Base-by-base conservation (phyloP, 2,113 vertebrate genomes). In the Spheniscus mendiculus region DNA sequence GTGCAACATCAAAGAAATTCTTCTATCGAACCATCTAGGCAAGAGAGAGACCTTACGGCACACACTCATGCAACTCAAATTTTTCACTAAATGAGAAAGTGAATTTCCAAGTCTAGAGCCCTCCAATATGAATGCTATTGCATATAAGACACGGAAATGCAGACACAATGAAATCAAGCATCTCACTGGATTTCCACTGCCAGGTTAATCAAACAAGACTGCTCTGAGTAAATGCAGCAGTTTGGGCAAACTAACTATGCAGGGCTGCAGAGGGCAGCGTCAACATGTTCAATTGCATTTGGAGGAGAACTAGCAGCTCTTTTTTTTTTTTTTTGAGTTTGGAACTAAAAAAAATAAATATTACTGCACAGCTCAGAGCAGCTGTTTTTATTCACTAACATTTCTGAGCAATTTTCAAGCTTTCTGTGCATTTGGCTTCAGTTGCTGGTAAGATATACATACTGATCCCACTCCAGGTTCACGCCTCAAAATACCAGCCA, bases 1-100 rank as follows among this genome's bases (percentile, higher is more conserved):
- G 18, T 45, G 15, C 25, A 66, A 36, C 13, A 52, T 20, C 10
- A 32, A 59, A 88, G 4, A 80, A 79, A 79, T 58, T 67, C 11
- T 74, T 47, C 30, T 82, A 3, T 26, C 30, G 38, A 63, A 74
- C 45, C 18, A 36, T 8, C 56, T 47, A 78, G 23, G 25, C 29
- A 82, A 87, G 38, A 74, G 19, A 29, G 10, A 62, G 38, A 62
- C n/a, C 59, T 84, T 29, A n/a, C 23, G 87, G 55, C 26, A 65
- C 11, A 27, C 12, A 47, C 36, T 61, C 21, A 13, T 0, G 1
- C 36, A 62, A 42, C 4, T 7, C 0, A 1, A 5, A 11, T 71
- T 80, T 65, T 81, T 77, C 67, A 50, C 9, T 59, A 47, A 53
- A 45, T 5, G 7, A 65, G 49, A 59, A 87, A 49, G 50, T 1